phyloP scores from a whole-genome alignment of 2,113 vertebrate genomes.

The Acanthochromis polyacanthus region DNA sequence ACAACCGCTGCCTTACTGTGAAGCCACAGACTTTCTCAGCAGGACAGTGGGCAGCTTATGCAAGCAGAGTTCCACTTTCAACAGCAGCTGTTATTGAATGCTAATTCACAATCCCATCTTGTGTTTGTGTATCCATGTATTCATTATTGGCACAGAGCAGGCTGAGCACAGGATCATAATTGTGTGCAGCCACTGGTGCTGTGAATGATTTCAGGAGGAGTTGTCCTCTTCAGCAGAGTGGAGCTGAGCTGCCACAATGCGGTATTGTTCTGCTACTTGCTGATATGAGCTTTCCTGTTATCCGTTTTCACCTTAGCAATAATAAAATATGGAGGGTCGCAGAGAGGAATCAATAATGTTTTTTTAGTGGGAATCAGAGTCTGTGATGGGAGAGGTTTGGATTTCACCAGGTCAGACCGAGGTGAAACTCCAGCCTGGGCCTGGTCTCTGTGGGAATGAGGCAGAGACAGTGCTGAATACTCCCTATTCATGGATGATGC shows the following conservation, averaged over 20 bases:
- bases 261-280: conserved; percentile 43
- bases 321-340: conserved; percentile 53
- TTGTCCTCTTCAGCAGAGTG: conserved; percentile 37
- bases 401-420: conserved; percentile 59
- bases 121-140: conserved; percentile 70
- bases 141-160: conserved; percentile 49
- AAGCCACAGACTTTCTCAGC: conserved; percentile 29
- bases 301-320: conserved; percentile 67
- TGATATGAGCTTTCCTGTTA: conserved; percentile 55
- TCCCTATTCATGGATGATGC: conserved; percentile 58
- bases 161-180: conserved; percentile 48
- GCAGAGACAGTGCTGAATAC: conserved; percentile 57
- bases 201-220: conserved; percentile 44
- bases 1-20: neutral
- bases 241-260: conserved; percentile 54
- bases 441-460: conserved; percentile 62
- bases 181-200: conserved; percentile 53
- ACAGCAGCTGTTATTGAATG: conserved; percentile 55
- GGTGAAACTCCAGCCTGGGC: conserved; percentile 70
- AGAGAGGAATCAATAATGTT: conserved; percentile 65
- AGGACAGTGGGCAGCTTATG: conserved; percentile 49
- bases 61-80: conserved; percentile 56
- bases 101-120: conserved; percentile 62
- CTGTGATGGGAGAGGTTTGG: conserved; percentile 58
- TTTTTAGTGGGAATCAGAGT: conserved; percentile 62